phyloP scores from a whole-genome alignment of 2,888 invertebrate species.

The Helicoverpa assulta region DNA sequence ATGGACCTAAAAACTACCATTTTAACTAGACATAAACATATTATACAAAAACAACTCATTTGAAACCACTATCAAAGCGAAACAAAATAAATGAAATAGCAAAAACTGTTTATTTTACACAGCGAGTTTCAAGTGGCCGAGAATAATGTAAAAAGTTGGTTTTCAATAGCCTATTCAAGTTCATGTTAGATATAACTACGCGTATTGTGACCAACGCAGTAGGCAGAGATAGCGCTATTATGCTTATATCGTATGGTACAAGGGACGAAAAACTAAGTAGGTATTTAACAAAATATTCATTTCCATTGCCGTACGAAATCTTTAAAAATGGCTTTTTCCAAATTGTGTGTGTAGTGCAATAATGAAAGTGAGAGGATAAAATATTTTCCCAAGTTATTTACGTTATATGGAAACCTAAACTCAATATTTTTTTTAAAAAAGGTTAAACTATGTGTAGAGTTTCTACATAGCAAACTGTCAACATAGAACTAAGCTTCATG shows the following conservation, averaged over 20 bases:
- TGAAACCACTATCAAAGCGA: conserved; percentile 35
- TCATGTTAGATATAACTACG: conserved; percentile 74
- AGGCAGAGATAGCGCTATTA: conserved; percentile 73
- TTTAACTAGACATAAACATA: conserved; percentile 5
- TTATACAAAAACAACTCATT: conserved; percentile 23
- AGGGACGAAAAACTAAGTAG: conserved; percentile 12
- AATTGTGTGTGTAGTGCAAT: too few species aligned
- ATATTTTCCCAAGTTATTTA: too few species aligned
- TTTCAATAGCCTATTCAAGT: conserved; percentile 81
- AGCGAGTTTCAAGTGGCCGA: conserved; percentile 64
- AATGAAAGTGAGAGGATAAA: too few species aligned
- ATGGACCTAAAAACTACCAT: conserved; percentile 20
- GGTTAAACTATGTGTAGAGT: too few species aligned
- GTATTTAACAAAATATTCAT: neutral
- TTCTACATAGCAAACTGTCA: too few species aligned
- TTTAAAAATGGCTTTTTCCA: too few species aligned
- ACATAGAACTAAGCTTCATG: too few species aligned
- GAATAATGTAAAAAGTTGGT: conserved; percentile 69
- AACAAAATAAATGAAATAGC: conserved; percentile 20
- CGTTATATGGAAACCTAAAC: too few species aligned
- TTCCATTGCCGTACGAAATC: too few species aligned
- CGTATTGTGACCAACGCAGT: conserved; percentile 69
- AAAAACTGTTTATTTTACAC: conserved; percentile 48
- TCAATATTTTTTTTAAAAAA: too few species aligned
- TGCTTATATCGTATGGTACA: conserved; percentile 53